Conservation (phyloP, 2,888 invertebrate species). For the Hirtodrosophila cameraria region DNA sequence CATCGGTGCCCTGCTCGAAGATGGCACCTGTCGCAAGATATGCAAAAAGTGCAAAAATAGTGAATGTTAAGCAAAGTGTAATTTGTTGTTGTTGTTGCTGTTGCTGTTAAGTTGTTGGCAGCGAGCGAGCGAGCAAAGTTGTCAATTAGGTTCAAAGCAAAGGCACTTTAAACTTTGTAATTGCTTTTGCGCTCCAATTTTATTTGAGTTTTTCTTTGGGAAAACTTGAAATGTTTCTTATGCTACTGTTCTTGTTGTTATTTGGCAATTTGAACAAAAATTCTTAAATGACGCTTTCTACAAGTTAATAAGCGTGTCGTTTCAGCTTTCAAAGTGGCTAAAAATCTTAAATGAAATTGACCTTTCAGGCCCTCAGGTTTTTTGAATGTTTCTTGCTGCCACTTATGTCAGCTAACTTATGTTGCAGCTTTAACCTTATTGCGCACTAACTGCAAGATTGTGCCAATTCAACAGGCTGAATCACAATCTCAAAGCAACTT, state of each 20-base stretch:
- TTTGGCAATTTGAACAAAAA: conserved; percentile 54
- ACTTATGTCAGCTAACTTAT: not conserved
- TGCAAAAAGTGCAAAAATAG: conserved; percentile 22
- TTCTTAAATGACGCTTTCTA: conserved; percentile 60
- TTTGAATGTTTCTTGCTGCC: not conserved
- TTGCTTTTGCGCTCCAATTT: conserved; percentile 72
- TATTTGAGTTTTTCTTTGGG: conserved; percentile 52
- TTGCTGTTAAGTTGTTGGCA: conserved; percentile 19
- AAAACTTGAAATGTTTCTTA: conserved; percentile 36
- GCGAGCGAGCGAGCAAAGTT: conserved; percentile 54
- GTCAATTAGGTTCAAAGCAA: conserved; percentile 73
- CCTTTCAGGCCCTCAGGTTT: conserved; percentile 4
- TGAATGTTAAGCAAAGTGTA: conserved; percentile 16
- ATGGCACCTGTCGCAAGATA: conserved; percentile 89
- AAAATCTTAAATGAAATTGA: conserved; percentile 18
- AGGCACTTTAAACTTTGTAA: conserved; percentile 77
- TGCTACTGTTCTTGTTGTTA: conserved; percentile 13
- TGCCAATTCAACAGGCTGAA: conserved; percentile 27
- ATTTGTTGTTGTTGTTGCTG: not conserved
- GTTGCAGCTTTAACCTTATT: conserved; percentile 34
- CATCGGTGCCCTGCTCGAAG: conserved; percentile 95
- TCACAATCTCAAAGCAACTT: too few relatives aligned
- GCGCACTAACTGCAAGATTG: conserved; percentile 30
- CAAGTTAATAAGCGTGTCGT: conserved; percentile 69
- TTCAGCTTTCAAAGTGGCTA: conserved; percentile 61